Base-by-base conservation (phyloP, 2,797 vertebrate species). In the Arremon brunneinucha region DNA sequence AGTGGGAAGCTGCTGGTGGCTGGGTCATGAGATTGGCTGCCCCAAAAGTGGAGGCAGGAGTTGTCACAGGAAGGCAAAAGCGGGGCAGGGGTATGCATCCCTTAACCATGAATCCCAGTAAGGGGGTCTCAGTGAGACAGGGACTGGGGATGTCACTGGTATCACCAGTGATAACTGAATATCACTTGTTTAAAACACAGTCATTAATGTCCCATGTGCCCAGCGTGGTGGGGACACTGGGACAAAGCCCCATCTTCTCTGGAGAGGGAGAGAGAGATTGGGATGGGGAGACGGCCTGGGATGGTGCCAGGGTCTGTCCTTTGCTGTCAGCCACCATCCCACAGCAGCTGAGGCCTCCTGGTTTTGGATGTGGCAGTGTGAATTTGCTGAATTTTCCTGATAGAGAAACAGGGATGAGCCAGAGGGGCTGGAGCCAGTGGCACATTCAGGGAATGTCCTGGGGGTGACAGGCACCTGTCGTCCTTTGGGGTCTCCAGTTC, bases 71-170 rank as follows among this genome's bases (percentile, higher is more conserved):
- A 47, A 39, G 56, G 70, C 12, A 46, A 19, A 76, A 32, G 1
- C 28, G 28, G 21, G 6, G 15, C 0, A 1, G 26, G 17, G 26
- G 19, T 9, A 43, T 69, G 24, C 6, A 7, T 26, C 44, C 28
- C 0, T 0, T 77, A 44, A 41, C 18, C 1, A 0, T 9, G 4
- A 13, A 23, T 80, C 26, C 39, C 0, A 1, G 26, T 3, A 7
- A 52, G 11, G 49, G 55, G 3, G 8, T 83, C 32, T 63, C 47
- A 9, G 0, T 15, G 67, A 46, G n/a, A 12, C 47, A 59, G 63
- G 49, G 39, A 52, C 27, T 15, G 12, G 22, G 83, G 8, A 16
- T 71, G 35, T 70, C 43, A 6, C 44, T 44, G 55, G 32, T 12
- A 53, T 41, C 75, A 21, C 32, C 3, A 5, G 46, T 44, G 13